Percentiles rank a stretch among this genome's conserved stretches.
phyloP scores from a whole-genome alignment of 2,888 invertebrate species.

The Stramonita haemastoma region DNA sequence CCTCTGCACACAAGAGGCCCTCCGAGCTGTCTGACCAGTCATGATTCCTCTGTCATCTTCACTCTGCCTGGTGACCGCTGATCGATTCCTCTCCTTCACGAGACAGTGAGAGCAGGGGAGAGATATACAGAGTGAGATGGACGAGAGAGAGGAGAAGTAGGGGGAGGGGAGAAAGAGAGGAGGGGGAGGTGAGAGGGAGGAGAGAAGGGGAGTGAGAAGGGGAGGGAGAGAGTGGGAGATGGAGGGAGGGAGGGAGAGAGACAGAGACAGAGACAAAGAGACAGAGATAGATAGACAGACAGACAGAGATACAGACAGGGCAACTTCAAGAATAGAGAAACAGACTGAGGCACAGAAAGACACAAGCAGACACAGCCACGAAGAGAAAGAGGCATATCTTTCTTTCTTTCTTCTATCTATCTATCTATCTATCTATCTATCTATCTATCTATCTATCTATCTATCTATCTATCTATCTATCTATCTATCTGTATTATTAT shows the following conservation, averaged over 20 bases:
- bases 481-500: too few species aligned
- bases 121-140: background rate
- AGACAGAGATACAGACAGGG: too few species aligned
- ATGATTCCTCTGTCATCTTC: background rate
- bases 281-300: too few species aligned
- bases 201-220: constrained; percentile 1
- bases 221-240: constrained; percentile 20
- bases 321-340: too few species aligned
- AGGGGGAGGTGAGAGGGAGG: background rate
- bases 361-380: background rate
- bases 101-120: background rate
- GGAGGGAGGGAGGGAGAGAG: background rate
- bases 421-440: too few species aligned
- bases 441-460: too few species aligned
- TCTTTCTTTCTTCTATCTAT: too few species aligned
- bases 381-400: background rate
- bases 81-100: background rate
- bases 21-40: background rate
- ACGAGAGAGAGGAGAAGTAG: background rate
- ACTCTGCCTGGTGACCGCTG: background rate
- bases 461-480: too few species aligned
- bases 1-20: background rate
- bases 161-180: background rate
- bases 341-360: too few species aligned
- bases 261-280: background rate